Evolutionary conservation across 2,888 invertebrate genomes (phyloP).

Genomic region (Rotaria sp.): DNA sequence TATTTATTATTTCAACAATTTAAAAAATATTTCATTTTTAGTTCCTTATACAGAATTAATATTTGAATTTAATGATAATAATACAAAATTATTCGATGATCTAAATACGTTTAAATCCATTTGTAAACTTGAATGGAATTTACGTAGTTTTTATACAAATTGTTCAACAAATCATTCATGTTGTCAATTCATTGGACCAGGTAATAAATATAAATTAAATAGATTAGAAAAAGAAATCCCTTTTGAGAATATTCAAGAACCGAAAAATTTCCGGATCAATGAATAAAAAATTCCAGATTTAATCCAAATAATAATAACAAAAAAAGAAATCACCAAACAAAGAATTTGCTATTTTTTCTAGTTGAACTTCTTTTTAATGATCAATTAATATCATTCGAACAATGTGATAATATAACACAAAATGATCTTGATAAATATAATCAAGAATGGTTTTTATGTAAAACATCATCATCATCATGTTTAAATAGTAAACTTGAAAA

Average conservation of each 20-base stretch:
- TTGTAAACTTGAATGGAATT: background rate
- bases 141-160: background rate
- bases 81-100: background rate
- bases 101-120: background rate
- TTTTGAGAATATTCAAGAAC: too few species aligned
- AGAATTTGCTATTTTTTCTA: background rate
- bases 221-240: too few species aligned
- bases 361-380: background rate
- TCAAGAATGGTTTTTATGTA: background rate
- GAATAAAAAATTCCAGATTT: background rate
- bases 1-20: too few species aligned
- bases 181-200: constrained; percentile 23
- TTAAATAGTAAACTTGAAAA: background rate
- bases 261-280: background rate
- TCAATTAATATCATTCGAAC: background rate
- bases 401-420: constrained; percentile 10
- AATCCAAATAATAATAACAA: too few species aligned
- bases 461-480: background rate
- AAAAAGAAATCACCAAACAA: too few species aligned
- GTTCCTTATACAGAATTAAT: constrained; percentile 22
- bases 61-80: background rate
- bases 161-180: background rate
- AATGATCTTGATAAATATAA: background rate
- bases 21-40: background rate
- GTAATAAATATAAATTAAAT: background rate